Evolutionary conservation across 2,797 vertebrate species (phyloP).

Genomic region (Kryptolebias ocellatus): DNA sequence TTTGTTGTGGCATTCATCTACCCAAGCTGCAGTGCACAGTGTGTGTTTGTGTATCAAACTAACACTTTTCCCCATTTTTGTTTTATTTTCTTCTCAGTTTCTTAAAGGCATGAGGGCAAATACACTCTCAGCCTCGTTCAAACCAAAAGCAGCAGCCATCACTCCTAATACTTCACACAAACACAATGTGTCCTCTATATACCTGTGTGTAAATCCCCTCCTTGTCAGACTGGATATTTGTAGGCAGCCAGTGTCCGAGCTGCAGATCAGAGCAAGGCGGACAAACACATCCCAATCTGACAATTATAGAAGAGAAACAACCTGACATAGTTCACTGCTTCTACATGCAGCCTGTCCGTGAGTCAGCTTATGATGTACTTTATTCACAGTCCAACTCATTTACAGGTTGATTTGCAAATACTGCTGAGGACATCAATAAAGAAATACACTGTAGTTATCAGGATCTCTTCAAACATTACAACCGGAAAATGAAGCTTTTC

Average conservation of each 20-base stretch:
- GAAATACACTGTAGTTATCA: conserved; percentile 1
- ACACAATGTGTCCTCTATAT: conserved; percentile 29
- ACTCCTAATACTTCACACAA: conserved; percentile 38
- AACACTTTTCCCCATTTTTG: conserved; percentile 25
- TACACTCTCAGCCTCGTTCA: conserved; percentile 40
- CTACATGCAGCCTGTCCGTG: conserved; percentile 13
- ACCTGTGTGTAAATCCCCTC: conserved; percentile 49
- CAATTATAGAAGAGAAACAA: conserved; percentile 14
- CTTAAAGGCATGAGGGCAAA: conserved; percentile 41
- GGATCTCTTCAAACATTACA: conserved; percentile 18
- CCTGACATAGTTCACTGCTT: conserved; percentile 14
- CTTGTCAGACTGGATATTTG: conserved; percentile 33
- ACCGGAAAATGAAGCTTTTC: conserved; percentile 18
- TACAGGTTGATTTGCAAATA: conserved; percentile 13
- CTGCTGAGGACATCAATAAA: conserved; percentile 20
- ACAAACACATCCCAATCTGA: conserved; percentile 37
- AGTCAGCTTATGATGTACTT: conserved; percentile 10
- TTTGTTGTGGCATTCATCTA: conserved; percentile 12
- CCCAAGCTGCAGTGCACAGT: conserved; percentile 28
- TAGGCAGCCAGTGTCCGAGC: conserved; percentile 44
- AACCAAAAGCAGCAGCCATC: conserved; percentile 33
- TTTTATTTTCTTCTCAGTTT: conserved; percentile 41
- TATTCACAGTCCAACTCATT: conserved; percentile 18
- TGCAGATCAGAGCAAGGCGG: conserved; percentile 39
- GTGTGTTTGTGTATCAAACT: conserved; percentile 51